These are phyloP conservation scores for Meloidogyne exigua DNA, from an alignment of 1,140 invertebrate species.

Conservation along the genomic window DNA sequence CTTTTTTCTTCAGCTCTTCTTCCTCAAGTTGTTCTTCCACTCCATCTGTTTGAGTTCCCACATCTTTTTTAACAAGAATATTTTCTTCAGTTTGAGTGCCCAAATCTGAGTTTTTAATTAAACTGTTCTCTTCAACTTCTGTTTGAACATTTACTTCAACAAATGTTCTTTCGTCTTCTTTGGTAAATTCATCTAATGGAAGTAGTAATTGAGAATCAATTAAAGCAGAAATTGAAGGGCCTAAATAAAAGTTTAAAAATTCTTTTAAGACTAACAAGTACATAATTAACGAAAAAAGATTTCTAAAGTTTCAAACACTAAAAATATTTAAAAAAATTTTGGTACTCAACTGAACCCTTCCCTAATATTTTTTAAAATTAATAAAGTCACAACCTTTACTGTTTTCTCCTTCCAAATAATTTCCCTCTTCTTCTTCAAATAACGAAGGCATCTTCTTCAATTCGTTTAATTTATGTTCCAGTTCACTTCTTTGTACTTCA, in stretches of 20 bases:
- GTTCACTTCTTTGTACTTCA: constrained; percentile 26
- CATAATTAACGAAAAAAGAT: too few relatives aligned
- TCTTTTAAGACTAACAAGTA: too few relatives aligned
- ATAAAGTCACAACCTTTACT: not conserved
- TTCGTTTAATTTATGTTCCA: constrained; percentile 25
- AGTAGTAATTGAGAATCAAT: constrained; percentile 2
- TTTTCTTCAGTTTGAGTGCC: not conserved
- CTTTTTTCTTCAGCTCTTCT: not conserved
- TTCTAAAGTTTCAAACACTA: too few relatives aligned
- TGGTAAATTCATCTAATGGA: not conserved
- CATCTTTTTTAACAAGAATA: not conserved
- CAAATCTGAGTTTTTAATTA: not conserved
- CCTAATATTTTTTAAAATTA: too few relatives aligned
- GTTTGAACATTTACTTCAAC: not conserved
- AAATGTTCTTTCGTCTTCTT: not conserved
- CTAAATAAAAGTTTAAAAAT: not conserved
- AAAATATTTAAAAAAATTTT: too few relatives aligned
- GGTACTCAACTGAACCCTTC: too few relatives aligned
- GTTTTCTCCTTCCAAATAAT: constrained; percentile 3
- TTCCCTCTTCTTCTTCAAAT: constrained; percentile 3
- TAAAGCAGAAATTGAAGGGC: constrained; percentile 1
- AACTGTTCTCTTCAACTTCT: not conserved
- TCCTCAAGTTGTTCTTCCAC: not conserved
- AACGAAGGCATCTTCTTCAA: constrained; percentile 6
- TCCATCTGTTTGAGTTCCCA: constrained; percentile 3